Base-by-base conservation (phyloP, 2,797 vertebrate species). In the Vipera latastei region DNA sequence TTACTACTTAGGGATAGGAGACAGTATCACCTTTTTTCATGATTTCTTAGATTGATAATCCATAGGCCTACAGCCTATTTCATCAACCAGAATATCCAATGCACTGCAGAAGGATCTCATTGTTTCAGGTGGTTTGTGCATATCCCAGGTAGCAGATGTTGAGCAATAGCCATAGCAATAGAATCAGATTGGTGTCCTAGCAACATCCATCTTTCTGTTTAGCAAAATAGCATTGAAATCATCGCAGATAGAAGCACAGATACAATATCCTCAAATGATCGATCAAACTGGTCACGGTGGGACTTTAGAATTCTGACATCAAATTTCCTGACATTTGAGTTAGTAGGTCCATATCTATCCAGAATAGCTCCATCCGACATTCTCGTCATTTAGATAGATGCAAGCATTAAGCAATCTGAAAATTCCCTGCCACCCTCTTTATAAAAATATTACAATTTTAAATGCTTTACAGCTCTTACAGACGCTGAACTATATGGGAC, bases 351-450 rank as follows among this genome's bases (percentile, higher is more conserved):
- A 14, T 14, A 86, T 86, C 44, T 13, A 26, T 86, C 28, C 85
- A 18, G 14, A 86, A 55, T 7, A 86, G 26, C 85, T 55, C 26
- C 13, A 26, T 14, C 51, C 6, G 26, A 28, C n/a, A 38, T 91
- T 56, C 11, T 55, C 20, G 28, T 4, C 51, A 26, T 56, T 57
- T 25, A 91, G 83, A n/a, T 1, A 5, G 0, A 0, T 59, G 32
- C 60, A 86, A 89, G 65, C 11, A 18, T 92, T 38, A 44, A 93
- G 87, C 25, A 57, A 20, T 48, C 92, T 59, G 60, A 60, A 90
- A 93, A 73, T 38, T 73, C 93, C 85, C 83, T 63, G 20, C 38
- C 78, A 92, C 87, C n/a, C 55, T 93, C 57, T 91, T 93, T 93
- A 93, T 95, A 86, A 93, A 88, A 92, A 89, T 89, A 18, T 86